Percentiles rank a stretch among this genome's conserved stretches.
These are phyloP conservation scores for Cassiopea andromeda DNA, from an alignment of 30 jellyfish, hydroid and myxozoan species.

Conservation along the genomic window DNA sequence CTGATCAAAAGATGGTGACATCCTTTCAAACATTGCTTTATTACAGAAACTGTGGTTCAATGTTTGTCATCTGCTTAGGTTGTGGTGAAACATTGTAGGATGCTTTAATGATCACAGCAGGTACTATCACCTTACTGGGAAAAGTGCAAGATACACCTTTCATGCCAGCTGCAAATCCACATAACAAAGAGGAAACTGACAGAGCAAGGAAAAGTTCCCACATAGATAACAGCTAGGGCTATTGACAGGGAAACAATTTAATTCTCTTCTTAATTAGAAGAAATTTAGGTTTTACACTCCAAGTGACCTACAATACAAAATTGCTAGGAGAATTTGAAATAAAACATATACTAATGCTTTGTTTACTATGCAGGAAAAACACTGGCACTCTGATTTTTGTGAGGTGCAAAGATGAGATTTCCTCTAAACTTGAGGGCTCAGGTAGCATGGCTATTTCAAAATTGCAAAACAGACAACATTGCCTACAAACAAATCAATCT, in stretches of 20 bases:
- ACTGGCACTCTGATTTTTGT: too few relatives aligned
- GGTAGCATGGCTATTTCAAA: too few relatives aligned
- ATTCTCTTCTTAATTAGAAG: not conserved
- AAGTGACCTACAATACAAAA: not conserved
- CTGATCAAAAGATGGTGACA: not conserved
- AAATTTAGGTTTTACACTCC: not conserved
- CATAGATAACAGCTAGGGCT: conserved; percentile 26
- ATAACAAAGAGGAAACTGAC: conserved; percentile 26
- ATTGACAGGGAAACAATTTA: conserved; percentile 23
- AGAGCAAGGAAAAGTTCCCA: conserved; percentile 50
- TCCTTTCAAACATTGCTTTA: not conserved
- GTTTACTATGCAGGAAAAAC: too few relatives aligned
- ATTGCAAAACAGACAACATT: too few relatives aligned
- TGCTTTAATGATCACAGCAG: conserved; percentile 48
- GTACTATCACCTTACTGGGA: conserved; percentile 39
- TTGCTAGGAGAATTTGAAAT: not conserved
- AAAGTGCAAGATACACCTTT: conserved; percentile 33
- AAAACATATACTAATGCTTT: too few relatives aligned
- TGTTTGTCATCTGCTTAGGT: conserved; percentile 41
- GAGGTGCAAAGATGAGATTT: too few relatives aligned
- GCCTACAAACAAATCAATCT: too few relatives aligned
- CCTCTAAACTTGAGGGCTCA: too few relatives aligned
- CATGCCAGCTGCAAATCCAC: conserved; percentile 52
- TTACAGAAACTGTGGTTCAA: not conserved
- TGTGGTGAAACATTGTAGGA: conserved; percentile 50